Percentiles rank a stretch among this genome's conserved stretches.
These are phyloP conservation scores for Fulmarus glacialis DNA, from an alignment of 2,113 vertebrate species.

Conservation along the genomic window DNA sequence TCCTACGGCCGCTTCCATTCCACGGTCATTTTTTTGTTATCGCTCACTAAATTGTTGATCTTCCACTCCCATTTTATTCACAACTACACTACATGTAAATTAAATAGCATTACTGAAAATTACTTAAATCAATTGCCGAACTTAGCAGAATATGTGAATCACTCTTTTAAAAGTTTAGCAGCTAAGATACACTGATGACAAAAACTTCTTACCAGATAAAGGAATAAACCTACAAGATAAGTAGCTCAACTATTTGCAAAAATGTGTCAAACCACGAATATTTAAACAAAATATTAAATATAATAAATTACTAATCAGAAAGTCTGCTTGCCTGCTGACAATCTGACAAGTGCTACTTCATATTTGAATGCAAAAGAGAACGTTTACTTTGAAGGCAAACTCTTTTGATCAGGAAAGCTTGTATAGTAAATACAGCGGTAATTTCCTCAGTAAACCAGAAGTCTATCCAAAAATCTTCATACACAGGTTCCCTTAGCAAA, in stretches of 20 bases:
- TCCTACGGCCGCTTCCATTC: accelerated
- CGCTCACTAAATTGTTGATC: accelerated
- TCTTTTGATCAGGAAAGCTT: background rate
- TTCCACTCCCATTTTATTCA: background rate
- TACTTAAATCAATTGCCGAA: background rate
- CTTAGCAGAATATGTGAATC: accelerated
- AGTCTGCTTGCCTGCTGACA: background rate
- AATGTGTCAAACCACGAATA: background rate
- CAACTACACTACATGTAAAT: accelerated
- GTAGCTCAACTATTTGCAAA: background rate
- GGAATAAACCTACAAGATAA: background rate
- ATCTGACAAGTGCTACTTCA: background rate
- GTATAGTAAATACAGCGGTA: accelerated
- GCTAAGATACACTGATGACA: background rate
- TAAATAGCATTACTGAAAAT: background rate
- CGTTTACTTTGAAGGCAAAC: background rate
- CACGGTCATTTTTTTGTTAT: accelerated
- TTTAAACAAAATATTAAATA: slow-evolving; percentile 48
- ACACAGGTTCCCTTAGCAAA: background rate
- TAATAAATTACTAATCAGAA: slow-evolving; percentile 55
- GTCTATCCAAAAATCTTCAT: background rate
- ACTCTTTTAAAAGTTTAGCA: background rate
- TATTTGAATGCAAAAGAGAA: background rate
- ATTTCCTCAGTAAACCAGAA: background rate
- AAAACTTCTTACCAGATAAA: background rate